Percentiles rank a stretch among this genome's conserved stretches.
These are phyloP conservation scores for Clusia tigrina DNA, from an alignment of 2,888 invertebrate species.

Conservation along the genomic window DNA sequence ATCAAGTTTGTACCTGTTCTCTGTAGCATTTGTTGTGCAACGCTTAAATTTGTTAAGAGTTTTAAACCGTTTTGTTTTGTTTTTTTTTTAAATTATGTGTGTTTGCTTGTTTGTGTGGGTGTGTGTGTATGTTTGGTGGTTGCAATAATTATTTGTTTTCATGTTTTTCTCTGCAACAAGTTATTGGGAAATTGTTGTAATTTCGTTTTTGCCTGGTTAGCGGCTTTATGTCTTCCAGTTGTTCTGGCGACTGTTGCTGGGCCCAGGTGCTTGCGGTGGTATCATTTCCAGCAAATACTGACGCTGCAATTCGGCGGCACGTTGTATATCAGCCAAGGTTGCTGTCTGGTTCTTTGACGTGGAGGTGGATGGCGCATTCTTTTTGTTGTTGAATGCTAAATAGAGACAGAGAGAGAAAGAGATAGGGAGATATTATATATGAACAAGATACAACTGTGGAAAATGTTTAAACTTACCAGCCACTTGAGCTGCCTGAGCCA, in stretches of 20 bases:
- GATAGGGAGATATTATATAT: not conserved
- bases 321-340: constrained; percentile 78
- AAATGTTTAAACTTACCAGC: constrained; percentile 57
- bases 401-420: not conserved
- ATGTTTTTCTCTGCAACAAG: too few species aligned
- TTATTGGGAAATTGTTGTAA: too few species aligned
- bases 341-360: constrained; percentile 57
- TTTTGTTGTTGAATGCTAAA: constrained; percentile 55
- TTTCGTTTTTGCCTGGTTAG: not conserved
- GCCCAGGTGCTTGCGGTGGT: constrained; percentile 68
- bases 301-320: constrained; percentile 88
- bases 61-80: too few species aligned
- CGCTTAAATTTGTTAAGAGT: too few species aligned
- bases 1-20: too few species aligned
- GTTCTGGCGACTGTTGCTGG: constrained; percentile 64
- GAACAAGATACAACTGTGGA: too few species aligned
- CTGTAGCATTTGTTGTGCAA: too few species aligned
- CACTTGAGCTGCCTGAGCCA: constrained; percentile 75
- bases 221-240: constrained; percentile 65
- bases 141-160: constrained; percentile 44
- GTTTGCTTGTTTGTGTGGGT: too few species aligned
- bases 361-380: constrained; percentile 52
- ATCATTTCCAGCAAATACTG: constrained; percentile 98
- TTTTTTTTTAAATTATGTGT: too few species aligned
- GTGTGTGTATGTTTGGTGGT: too few species aligned